Conservation (phyloP, 2,113 vertebrate species). For the Meleagris gallopavo region DNA sequence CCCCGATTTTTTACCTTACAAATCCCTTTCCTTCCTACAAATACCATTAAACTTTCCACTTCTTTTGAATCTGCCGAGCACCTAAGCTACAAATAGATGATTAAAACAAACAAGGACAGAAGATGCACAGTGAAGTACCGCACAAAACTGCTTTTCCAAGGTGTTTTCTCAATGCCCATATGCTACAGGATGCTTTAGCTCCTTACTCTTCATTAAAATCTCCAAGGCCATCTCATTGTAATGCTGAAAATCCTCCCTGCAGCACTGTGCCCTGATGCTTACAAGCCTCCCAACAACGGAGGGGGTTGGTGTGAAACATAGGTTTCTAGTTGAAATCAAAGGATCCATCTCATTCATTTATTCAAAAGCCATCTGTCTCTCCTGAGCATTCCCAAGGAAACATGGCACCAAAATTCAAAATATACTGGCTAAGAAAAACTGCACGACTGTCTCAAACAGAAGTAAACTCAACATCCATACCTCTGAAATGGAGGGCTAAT, state of each 20-base stretch:
- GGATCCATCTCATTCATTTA: neutral
- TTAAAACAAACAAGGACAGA: constrained; percentile 20
- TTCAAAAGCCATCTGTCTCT: constrained; percentile 4
- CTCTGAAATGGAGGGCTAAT: neutral
- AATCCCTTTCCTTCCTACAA: neutral
- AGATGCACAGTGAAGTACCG: neutral
- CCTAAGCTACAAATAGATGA: neutral
- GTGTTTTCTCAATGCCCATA: neutral
- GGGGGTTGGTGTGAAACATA: neutral
- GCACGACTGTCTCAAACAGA: neutral
- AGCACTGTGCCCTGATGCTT: accelerated
- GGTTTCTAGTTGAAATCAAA: neutral
- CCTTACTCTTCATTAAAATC: neutral
- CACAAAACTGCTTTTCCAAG: neutral
- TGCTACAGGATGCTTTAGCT: neutral
- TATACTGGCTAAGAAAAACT: neutral
- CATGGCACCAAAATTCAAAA: neutral
- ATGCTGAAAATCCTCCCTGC: neutral
- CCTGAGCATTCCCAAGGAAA: constrained; percentile 12
- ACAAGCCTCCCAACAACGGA: neutral
- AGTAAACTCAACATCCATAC: neutral
- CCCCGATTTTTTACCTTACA: neutral
- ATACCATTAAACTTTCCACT: neutral
- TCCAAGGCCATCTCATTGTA: neutral
- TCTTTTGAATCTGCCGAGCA: neutral